These are phyloP conservation scores for Phyllostomus hastatus DNA, from an alignment of 2,113 vertebrate species.

Conservation along the genomic window DNA sequence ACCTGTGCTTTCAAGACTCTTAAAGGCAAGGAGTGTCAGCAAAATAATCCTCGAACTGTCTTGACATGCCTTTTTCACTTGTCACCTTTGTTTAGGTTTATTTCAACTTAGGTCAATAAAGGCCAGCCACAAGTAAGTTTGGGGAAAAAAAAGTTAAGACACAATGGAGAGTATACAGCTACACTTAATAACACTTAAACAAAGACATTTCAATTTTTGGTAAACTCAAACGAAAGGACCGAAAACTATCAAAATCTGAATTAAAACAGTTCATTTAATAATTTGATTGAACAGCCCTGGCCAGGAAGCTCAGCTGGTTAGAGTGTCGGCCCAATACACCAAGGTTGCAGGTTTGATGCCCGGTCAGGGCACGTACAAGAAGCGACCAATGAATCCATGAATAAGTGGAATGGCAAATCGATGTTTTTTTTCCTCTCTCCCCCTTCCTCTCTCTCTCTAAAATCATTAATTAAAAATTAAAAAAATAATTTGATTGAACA, in stretches of 20 bases:
- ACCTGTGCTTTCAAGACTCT: not conserved
- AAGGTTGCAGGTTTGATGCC: no score
- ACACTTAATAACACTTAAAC: not conserved
- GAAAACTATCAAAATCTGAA: slow-evolving; percentile 1
- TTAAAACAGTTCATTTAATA: not conserved
- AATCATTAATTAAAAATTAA: no score
- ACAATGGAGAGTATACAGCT: not conserved
- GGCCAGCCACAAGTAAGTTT: not conserved
- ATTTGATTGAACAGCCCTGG: no score
- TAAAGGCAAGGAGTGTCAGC: not conserved
- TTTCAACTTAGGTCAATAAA: not conserved
- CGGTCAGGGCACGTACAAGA: no score
- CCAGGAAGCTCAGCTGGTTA: no score
- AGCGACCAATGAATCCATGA: no score
- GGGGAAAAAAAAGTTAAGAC: not conserved
- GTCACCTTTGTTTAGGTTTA: not conserved
- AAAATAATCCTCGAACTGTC: not conserved
- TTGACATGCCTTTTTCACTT: slow-evolving; percentile 2
- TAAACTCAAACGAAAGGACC: not conserved
- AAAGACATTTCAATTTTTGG: slow-evolving; percentile 27
- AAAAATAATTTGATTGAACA: no score
- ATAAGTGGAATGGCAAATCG: no score
- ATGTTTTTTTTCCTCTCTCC: no score
- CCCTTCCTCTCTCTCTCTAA: no score
- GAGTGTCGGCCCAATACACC: no score